Conservation (phyloP, 2,888 invertebrate genomes). For the Sesia bembeciformis region DNA sequence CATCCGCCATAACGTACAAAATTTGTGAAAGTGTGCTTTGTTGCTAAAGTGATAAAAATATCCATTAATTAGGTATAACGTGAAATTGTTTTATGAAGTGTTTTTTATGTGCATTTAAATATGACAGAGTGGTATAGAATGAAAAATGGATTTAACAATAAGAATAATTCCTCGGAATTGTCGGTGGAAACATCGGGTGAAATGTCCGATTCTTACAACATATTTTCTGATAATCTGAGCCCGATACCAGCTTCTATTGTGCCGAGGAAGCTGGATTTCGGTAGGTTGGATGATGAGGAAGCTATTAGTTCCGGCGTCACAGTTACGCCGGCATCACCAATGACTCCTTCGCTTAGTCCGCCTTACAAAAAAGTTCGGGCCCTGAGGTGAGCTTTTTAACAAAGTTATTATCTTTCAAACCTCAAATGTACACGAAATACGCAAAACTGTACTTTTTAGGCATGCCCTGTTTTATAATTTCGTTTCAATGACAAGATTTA, state of each 20-base stretch:
- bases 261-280: slow-evolving; percentile 77
- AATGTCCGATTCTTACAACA: slow-evolving; percentile 76
- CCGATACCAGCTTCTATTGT: slow-evolving; percentile 69
- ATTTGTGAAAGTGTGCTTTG: slow-evolving; percentile 60
- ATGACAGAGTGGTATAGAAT: slow-evolving; percentile 67
- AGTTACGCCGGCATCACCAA: slow-evolving; percentile 36
- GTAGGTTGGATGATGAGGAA: slow-evolving; percentile 55
- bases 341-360: slow-evolving; percentile 56
- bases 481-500: no score
- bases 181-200: slow-evolving; percentile 77
- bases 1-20: slow-evolving; percentile 66
- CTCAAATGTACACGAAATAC: no score
- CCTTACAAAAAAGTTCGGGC: slow-evolving; percentile 77
- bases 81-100: slow-evolving; percentile 41
- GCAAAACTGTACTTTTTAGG: no score
- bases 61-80: slow-evolving; percentile 14
- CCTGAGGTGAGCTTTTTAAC: slow-evolving; percentile 48
- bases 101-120: slow-evolving; percentile 37
- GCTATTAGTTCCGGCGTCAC: slow-evolving; percentile 36
- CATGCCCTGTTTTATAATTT: no score
- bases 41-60: slow-evolving; percentile 13
- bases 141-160: slow-evolving; percentile 47
- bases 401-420: no score
- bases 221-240: slow-evolving; percentile 74
- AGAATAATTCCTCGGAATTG: slow-evolving; percentile 68